Evolutionary conservation across 2,113 vertebrate genomes (phyloP).

Genomic region (Malaclemys terrapin): DNA sequence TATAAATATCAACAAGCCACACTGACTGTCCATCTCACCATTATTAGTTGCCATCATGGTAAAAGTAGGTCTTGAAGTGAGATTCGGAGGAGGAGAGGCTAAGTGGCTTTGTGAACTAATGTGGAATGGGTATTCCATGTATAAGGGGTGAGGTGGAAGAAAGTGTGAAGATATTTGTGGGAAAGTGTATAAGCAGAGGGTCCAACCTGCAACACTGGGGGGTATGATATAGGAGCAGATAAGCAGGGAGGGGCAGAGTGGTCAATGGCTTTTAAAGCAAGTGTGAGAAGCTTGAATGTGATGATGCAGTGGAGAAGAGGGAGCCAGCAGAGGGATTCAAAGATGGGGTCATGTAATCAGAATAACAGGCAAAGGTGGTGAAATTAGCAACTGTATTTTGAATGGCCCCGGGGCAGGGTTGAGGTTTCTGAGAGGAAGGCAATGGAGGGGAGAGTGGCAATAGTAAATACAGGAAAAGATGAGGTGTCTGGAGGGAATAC

Average conservation of each 20-base stretch:
- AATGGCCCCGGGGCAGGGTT: not conserved
- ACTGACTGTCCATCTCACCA: not conserved
- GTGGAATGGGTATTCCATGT: not conserved
- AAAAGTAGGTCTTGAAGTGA: not conserved
- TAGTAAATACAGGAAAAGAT: not conserved
- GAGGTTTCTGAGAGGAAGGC: not conserved
- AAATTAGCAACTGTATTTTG: not conserved
- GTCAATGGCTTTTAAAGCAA: not conserved
- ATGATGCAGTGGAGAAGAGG: not conserved
- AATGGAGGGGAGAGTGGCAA: not conserved
- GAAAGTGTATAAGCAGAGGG: not conserved
- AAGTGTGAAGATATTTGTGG: not conserved
- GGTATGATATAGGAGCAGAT: not conserved
- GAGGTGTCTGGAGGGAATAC: not conserved
- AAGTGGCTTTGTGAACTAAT: not conserved
- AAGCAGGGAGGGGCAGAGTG: not conserved
- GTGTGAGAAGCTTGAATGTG: not conserved
- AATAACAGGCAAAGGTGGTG: not conserved
- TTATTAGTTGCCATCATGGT: not conserved
- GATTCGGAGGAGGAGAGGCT: rapidly evolving
- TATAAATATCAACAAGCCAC: not conserved
- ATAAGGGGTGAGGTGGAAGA: not conserved
- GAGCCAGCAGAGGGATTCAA: not conserved
- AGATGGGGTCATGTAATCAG: not conserved
- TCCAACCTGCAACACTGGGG: not conserved